These are phyloP conservation scores for Lasioglossum albipes DNA, from an alignment of 1,140 invertebrate species.

Conservation along the genomic window DNA sequence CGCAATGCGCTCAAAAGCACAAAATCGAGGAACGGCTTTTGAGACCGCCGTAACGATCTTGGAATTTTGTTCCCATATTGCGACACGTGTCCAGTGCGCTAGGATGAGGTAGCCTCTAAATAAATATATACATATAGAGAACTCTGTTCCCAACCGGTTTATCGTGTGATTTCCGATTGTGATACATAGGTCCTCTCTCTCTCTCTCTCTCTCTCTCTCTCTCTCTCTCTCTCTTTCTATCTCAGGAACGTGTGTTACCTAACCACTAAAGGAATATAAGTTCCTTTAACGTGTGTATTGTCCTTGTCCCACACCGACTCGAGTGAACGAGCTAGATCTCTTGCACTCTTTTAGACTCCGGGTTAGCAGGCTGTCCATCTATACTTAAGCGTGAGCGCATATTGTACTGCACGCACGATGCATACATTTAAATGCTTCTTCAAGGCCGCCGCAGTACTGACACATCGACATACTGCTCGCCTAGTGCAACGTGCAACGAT, in stretches of 20 bases:
- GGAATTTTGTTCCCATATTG: conserved; percentile 52
- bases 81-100: conserved; percentile 36
- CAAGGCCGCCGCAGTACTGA: conserved; percentile 65
- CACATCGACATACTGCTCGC: conserved; percentile 34
- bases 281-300: conserved; percentile 58
- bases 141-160: conserved; percentile 50
- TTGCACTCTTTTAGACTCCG: conserved; percentile 67
- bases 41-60: conserved; percentile 19
- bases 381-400: conserved; percentile 54
- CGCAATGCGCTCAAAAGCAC: no score
- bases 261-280: conserved; percentile 60
- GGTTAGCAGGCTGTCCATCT: conserved; percentile 58
- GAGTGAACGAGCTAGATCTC: conserved; percentile 64
- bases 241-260: conserved; percentile 24
- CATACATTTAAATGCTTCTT: conserved; percentile 66
- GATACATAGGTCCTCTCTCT: conserved; percentile 18
- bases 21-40: conserved; percentile 3
- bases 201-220: conserved; percentile 1
- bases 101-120: conserved; percentile 26
- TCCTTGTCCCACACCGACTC: conserved; percentile 65
- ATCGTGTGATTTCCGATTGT: conserved; percentile 56
- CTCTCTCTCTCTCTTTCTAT: background rate
- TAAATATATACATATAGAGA: conserved; percentile 3
- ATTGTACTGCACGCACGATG: conserved; percentile 55
- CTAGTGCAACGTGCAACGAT: conserved; percentile 56